Evolutionary conservation across 53 echinoderm and acorn worm genomes (phyloP).

Genomic region (Patiria pectinifera): DNA sequence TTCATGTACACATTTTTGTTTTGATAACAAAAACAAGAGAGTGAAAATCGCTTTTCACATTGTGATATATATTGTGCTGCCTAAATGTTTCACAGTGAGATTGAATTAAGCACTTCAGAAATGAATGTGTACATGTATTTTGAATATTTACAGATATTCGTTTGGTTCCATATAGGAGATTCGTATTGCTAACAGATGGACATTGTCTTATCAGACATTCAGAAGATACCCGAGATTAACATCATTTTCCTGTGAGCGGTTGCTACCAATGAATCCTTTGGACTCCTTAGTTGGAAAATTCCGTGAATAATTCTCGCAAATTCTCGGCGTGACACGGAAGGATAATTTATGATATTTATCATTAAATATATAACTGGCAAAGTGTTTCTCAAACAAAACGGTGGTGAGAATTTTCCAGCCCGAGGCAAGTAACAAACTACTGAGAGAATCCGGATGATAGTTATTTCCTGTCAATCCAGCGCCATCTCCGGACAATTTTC

Average conservation of each 20-base stretch:
- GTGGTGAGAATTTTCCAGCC: too few species aligned
- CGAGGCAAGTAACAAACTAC: too few species aligned
- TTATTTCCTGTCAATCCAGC: conserved; percentile 3
- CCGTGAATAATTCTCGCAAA: conserved; percentile 35
- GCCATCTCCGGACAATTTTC: neutral
- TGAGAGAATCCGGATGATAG: neutral
- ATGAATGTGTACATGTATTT: neutral
- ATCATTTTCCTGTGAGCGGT: neutral
- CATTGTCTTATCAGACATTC: neutral
- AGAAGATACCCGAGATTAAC: neutral
- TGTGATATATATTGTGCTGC: too few species aligned
- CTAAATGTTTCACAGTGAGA: too few species aligned
- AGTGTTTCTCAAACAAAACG: too few species aligned
- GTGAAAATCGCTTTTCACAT: too few species aligned
- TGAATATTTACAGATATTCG: neutral
- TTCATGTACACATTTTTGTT: too few species aligned
- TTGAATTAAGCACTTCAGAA: neutral
- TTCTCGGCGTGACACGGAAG: neutral
- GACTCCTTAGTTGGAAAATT: conserved; percentile 19
- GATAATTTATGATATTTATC: neutral
- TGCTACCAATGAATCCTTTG: neutral
- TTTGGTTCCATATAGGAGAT: neutral
- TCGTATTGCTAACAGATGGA: neutral
- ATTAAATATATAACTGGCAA: too few species aligned
- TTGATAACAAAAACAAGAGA: too few species aligned